Base-by-base conservation (phyloP, 2,113 vertebrate genomes). In the Elephas maximus region DNA sequence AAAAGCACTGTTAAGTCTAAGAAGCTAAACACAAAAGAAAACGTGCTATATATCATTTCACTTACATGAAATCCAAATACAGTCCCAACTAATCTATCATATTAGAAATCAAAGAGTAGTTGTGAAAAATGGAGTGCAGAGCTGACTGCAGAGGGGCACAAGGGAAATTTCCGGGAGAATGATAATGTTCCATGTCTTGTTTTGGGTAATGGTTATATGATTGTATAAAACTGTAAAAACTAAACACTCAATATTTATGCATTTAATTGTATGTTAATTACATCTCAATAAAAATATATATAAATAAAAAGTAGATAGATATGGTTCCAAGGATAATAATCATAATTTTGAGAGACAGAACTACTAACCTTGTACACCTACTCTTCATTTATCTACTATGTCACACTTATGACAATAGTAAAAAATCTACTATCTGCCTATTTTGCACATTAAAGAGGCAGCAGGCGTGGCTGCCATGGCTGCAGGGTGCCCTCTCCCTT, bases 291-390 rank as follows among this genome's bases (percentile, higher is more conserved):
- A 84, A 94, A 96, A 77, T 65, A 88, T 62, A 28, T 60, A 84
- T 51, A 78, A 90, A 83, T 78, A 80, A 76, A 86, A 91, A 92
- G 30, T 26, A 94, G 24, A 81, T 0, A 0, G 8, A 48, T 17
- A 44, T 73, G 84, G 17, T 33, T 78, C 63, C 10, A 76, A 30
- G 83, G 23, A 1, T 5, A 87, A 84, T 48, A 88, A 89, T 77
- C 60, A 92, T 53, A 78, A 88, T 88, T 88, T 67, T 93, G n/a
- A 80, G 63, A 44, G 45, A 71, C 2, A 91, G 20, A 95, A 90
- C 53, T 73, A 26, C 69, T 71, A 97, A 92, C n/a, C 48, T 78
- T 78, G 11, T 18, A 41, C 53, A 57, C 53, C 10, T 17, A 57
- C 53, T 57, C 53, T 57, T 57, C 15, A 57, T 11, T 57, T 57